Evolutionary conservation across 1,140 invertebrate species (phyloP), one percentile per base, ranked within the genome.

Genomic region (Piezodorus guildinii): DNA sequence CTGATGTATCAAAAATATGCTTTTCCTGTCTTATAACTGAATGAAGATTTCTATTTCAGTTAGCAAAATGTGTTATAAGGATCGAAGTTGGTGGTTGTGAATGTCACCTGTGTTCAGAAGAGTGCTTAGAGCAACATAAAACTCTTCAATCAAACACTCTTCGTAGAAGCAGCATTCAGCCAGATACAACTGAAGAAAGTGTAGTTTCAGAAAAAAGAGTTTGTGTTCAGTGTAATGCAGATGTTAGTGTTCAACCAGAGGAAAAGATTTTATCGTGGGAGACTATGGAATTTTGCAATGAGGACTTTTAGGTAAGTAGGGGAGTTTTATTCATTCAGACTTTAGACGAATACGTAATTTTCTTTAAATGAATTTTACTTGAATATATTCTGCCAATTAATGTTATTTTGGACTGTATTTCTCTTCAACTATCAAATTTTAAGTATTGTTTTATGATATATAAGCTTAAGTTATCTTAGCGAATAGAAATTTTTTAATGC

Each of bases 231-330:
- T 85, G 84, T 72, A 67, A 68, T 39, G 65, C 71, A 43, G 68
- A 68, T 39, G 65, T 71, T 43, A 67, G 77, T 65, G 66, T 77
- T 72, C 12, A 70, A 4, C 72, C 68, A 21, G 79, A 83, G 25
- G 83, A 86, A 15, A 81, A 81, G 64, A 82, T 83, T 71, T 74
- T 90, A 14, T 85, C 84, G 0, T 96, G 92, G 92, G 91, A 94
- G 76, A 91, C 91, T 0, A 90, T 95, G 85, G 90, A 94, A 72
- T 95, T 92, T 72, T 96, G 92, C 73, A 87, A 89, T 66, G 90
- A 94, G 71, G 79, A 84, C 52, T 95, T 74, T 78, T 95, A 63
- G 86, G 87, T 68, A 81, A 82, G 34, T 60, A 30, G 8, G 27
- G 8, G 8, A 30, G 8, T 4, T 30, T 30, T 30, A 30, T 30